Evolutionary conservation across 2,797 vertebrate species (phyloP).

Genomic region (Notolepis coatsorum): DNA sequence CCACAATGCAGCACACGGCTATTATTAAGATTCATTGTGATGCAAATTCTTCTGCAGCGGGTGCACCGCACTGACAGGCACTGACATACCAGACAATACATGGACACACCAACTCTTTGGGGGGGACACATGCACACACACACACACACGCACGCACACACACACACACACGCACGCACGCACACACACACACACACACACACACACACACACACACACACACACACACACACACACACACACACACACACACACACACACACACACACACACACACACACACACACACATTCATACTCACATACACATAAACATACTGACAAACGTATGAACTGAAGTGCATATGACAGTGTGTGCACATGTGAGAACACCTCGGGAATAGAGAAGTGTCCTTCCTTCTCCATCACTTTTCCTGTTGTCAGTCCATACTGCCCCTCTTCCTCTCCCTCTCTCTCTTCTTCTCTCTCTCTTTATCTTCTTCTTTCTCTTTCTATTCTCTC

Average conservation of each 20-base stretch:
- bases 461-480: neutral
- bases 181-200: slow-evolving; percentile 4
- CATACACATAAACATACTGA: neutral
- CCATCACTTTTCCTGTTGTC: neutral
- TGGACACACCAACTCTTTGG: slow-evolving; percentile 14
- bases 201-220: neutral
- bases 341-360: neutral
- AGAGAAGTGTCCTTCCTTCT: slow-evolving; percentile 6
- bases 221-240: slow-evolving; percentile 5
- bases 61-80: slow-evolving; percentile 72
- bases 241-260: slow-evolving; percentile 3
- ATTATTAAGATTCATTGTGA: slow-evolving; percentile 84
- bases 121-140: slow-evolving; percentile 22
- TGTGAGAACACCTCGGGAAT: slow-evolving; percentile 28
- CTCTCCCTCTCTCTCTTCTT: neutral
- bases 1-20: slow-evolving; percentile 67
- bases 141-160: slow-evolving; percentile 5
- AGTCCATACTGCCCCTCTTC: neutral
- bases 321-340: neutral
- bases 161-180: slow-evolving; percentile 21
- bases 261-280: neutral
- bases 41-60: slow-evolving; percentile 75
- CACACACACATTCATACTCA: neutral
- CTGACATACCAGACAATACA: slow-evolving; percentile 68
- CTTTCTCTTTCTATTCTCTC: no score